Evolutionary conservation across 2,797 vertebrate genomes (phyloP), one percentile per base, ranked within the genome.

Genomic region (Sebastes matsubarae): DNA sequence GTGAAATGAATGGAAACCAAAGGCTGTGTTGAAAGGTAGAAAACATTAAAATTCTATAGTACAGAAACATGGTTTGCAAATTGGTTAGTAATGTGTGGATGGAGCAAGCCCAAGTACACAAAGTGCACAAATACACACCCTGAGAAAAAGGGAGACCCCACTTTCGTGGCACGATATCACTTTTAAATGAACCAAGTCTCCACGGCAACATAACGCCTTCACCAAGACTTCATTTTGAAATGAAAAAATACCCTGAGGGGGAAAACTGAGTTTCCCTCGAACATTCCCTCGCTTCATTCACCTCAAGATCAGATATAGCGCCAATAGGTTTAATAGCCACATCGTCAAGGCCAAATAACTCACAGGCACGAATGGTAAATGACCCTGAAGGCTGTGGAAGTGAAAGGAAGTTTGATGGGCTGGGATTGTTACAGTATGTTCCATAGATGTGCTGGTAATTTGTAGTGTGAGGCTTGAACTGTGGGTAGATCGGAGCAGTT

Each of bases 401-500:
- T 79, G 68, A 83, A 71, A 72, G 82, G 82, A 89, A 81, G 60
- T 75, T 59, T 78, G 77, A 90, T 79, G 88, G 46, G 67, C 69
- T 74, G 74, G 60, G 78, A 57, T 68, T 71, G 83, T 87, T 86
- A n/a, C 50, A 52, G 18, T 52, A 70, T 91, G 77, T 88, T 92
- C 86, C 81, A 87, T 88, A 81, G 75, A 89, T 88, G 82, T 85
- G 78, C 46, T 77, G 82, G 89, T 90, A 87, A 93, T 92, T 93
- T 94, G 85, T 80, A 80, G 83, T 71, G 65, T 69, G 88, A 89
- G 87, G 69, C 63, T 70, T 72, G 80, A 90, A 85, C 87, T 87
- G 87, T 50, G 90, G 84, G 79, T 77, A 93, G 76, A 77, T 86
- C 18, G 81, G 80, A 83, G 72, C 59, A 25, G 82, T 92, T 92